These are phyloP conservation scores for Acipenser oxyrinchus DNA, from an alignment of 2,797 vertebrate species.

Conservation along the genomic window DNA sequence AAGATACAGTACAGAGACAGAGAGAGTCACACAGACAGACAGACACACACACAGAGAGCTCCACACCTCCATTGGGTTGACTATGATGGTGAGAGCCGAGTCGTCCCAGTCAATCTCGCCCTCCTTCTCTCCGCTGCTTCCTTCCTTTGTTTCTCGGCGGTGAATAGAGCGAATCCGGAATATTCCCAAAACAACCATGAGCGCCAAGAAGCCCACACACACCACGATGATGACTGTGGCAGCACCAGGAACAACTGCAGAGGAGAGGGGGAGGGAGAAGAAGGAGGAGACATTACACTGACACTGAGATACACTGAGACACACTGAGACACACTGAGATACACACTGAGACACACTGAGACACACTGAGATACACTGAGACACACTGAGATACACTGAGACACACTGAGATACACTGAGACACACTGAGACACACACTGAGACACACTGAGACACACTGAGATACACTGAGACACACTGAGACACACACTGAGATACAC, in stretches of 20 bases:
- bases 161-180: slow-evolving; percentile 93
- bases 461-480: too few species aligned
- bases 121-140: slow-evolving; percentile 64
- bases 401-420: background rate
- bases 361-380: background rate
- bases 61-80: slow-evolving; percentile 97
- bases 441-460: too few species aligned
- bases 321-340: background rate
- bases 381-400: background rate
- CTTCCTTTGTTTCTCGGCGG: slow-evolving; percentile 59
- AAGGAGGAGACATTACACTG: background rate
- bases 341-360: background rate
- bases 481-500: too few species aligned
- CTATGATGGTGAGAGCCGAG: slow-evolving; percentile 93
- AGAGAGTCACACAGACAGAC: background rate
- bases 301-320: background rate
- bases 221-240: slow-evolving; percentile 97
- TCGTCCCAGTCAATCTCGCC: slow-evolving; percentile 87
- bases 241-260: slow-evolving; percentile 84
- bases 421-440: background rate
- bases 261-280: background rate
- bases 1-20: background rate
- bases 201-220: slow-evolving; percentile 90
- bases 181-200: slow-evolving; percentile 92
- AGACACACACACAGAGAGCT: background rate